Conservation (phyloP, 1,140 invertebrate species). For the Thaumetopoea pityocampa region DNA sequence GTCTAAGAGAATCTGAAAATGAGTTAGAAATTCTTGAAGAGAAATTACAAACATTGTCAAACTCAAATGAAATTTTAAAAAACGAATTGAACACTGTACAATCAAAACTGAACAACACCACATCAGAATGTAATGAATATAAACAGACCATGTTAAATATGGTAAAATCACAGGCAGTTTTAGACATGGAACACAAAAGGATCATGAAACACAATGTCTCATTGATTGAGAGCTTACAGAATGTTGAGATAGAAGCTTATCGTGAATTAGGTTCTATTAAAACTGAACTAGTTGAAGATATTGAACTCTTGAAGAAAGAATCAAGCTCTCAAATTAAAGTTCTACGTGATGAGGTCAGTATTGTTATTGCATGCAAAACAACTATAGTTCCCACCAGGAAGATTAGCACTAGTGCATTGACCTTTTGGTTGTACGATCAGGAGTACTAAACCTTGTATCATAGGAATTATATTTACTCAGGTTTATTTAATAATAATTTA, state of each 20-base stretch:
- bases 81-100: conserved; percentile 52
- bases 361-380: too few species aligned
- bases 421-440: too few species aligned
- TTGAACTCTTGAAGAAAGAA: conserved; percentile 62
- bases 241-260: conserved; percentile 66
- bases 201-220: conserved; percentile 71
- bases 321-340: conserved; percentile 60
- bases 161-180: conserved; percentile 62
- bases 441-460: too few species aligned
- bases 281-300: conserved; percentile 66
- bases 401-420: too few species aligned
- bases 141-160: conserved; percentile 66
- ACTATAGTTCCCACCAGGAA: too few species aligned
- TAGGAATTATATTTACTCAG: too few species aligned
- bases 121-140: conserved; percentile 64
- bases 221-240: conserved; percentile 63
- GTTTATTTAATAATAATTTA: too few species aligned
- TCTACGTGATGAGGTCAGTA: conserved; percentile 55
- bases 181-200: conserved; percentile 63
- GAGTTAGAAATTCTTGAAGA: conserved; percentile 64
- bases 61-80: conserved; percentile 54
- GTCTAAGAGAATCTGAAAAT: conserved; percentile 66
- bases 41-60: conserved; percentile 51
- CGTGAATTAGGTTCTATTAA: conserved; percentile 64
- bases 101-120: conserved; percentile 48